Base-by-base conservation (phyloP, 2,888 invertebrate species). In the Caenorhabditis plicata region DNA sequence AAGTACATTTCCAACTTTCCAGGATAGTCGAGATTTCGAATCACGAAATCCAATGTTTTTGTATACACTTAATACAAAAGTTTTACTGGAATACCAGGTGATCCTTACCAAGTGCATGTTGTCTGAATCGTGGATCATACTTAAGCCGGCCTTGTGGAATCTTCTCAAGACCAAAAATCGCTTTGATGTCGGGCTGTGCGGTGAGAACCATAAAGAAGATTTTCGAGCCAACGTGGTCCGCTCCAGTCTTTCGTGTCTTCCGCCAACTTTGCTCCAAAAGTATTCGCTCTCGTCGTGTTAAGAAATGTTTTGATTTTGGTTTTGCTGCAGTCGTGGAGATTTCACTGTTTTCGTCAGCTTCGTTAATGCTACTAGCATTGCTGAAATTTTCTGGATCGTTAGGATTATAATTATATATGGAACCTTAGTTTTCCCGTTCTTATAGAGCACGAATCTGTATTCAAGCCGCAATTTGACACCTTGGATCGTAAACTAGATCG, bases 161-260 rank as follows among this genome's bases (percentile, higher is more conserved):
- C 45, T 74, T 73, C 49, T 75, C 77, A 29, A 77, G 54, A 3
- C 75, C 78, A 48, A 78, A 78, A 31, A 78, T 72, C 27, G 69
- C 52, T 38, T 75, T 75, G 39, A 78, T 75, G 51, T 78, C 74
- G 27, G 79, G 78, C 38, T 75, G 71, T 2, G 76, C 72, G 0
- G 69, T 71, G 42, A 79, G 65, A 9, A 79, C 73, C 55, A 74
- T 71, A 27, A 72, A 67, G 63, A 79, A 79, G 38, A 79, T 75
- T 50, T 73, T 73, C n/a, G 73, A 62, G 4, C 79, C 79, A 29
- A 77, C 62, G 35, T 76, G 73, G 35, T 75, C 77, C 3, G 74
- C 70, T 0, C 75, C 77, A 17, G 73, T 75, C 72, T 77, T 77
- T 42, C 69, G 57, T 33, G 71, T 72, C 42, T 73, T 65, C 31